Evolutionary conservation across 2,888 invertebrate genomes (phyloP), one percentile per base, ranked within the genome.

Genomic region (Acanthacorydalis orientalis): DNA sequence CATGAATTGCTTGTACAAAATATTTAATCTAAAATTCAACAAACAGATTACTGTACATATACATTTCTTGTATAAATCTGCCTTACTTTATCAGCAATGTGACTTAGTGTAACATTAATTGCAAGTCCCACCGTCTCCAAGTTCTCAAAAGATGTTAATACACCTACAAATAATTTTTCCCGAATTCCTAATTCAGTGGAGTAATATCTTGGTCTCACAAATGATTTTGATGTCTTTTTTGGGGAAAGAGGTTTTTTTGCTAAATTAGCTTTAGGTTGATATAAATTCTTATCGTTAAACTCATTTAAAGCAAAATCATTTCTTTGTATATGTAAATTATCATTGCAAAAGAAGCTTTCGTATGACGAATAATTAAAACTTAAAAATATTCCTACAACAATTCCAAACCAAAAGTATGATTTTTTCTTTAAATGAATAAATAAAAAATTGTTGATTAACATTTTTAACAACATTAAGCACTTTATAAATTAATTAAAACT

Each of bases 121-220:
- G 91, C 89, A 34, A 82, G 70, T 0, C 86, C 86, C 53, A 83
- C 73, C 35, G 74, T 77, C 50, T 81, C 77, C 15, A 81, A 77
- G 59, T 75, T 83, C 44, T 78, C 78, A 57, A 80, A 79, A 1
- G 80, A 79, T 14, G 85, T 87, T 58, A 95, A 70, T 35, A 93
- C 82, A 14, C 85, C 91, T 33, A 91, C 79, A 59, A 95, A 85
- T 11, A 95, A 63, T 59, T 89, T 88, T 54, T 89, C 88, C 51
- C 85, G 75, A 56, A 96, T 93, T 14, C 92, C 95, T 48, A 97
- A 74, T 64, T 97, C 97, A 0, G 95, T 91, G 43, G 89, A 90
- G 61, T 91, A 93, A 69, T 92, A 97, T 16, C 95, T 74, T 1
- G 95, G 92, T 2, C 96, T 76, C 47, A 83, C 73, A 53, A 88